Conservation (phyloP, 2,888 invertebrate genomes). For the Drosophila nr. perissopoda region DNA sequence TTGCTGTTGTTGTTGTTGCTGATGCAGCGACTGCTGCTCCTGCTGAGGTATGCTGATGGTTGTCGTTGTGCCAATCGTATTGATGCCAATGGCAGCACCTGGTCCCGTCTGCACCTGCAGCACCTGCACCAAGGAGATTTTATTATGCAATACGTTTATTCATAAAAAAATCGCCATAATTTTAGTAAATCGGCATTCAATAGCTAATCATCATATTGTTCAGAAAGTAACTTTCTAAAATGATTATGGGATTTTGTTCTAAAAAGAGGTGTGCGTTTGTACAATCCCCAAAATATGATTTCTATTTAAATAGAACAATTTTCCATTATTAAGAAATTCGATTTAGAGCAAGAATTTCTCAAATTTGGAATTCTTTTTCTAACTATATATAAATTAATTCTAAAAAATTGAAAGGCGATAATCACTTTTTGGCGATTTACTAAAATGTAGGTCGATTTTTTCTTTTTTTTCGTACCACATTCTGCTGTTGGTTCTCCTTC, state of each 20-base stretch:
- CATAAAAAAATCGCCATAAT: conserved; percentile 1
- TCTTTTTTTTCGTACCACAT: conserved; percentile 76
- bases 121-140: conserved; percentile 53
- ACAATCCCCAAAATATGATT: too few relatives aligned
- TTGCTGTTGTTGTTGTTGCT: conserved; percentile 67
- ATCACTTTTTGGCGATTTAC: neutral
- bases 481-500: conserved; percentile 88
- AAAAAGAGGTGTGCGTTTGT: too few relatives aligned
- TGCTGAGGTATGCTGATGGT: conserved; percentile 84
- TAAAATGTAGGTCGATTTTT: neutral
- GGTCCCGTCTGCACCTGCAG: conserved; percentile 84
- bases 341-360: too few relatives aligned
- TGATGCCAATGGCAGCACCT: conserved; percentile 79
- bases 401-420: too few relatives aligned
- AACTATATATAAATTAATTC: too few relatives aligned
- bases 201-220: neutral
- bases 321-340: too few relatives aligned
- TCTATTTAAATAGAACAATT: too few relatives aligned
- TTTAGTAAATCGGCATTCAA: neutral
- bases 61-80: conserved; percentile 78
- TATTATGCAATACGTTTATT: neutral
- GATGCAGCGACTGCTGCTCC: conserved; percentile 73
- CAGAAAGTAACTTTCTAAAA: neutral
- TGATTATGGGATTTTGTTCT: too few relatives aligned
- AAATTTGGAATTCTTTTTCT: too few relatives aligned